Base-by-base conservation (phyloP, 2,113 vertebrate genomes). In the Neotragus moschatus region DNA sequence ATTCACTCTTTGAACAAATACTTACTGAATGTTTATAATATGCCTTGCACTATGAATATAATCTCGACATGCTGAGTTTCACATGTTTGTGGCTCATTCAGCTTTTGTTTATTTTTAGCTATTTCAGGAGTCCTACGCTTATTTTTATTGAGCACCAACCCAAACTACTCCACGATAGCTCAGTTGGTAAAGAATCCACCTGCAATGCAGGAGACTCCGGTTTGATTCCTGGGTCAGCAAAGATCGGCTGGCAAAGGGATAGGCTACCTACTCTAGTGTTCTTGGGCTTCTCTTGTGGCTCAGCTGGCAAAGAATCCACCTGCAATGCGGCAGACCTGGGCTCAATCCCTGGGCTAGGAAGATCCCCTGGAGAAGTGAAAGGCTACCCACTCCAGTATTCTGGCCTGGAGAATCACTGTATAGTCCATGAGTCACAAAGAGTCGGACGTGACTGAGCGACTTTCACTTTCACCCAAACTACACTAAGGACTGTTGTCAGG, bases 1-100 rank as follows among this genome's bases (percentile, higher is more conserved):
- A 75, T 60, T 85, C 70, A 86, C 16, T 81, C 81, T 88, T 66
- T 58, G 28, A 84, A 66, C 21, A 88, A 92, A 80, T 95, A 79
- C 49, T 93, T 86, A 75, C 1, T 95, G 45, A 90, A 61, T 82
- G 36, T 47, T 81, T 86, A 26, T 33, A 73, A 55, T 36, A 86
- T 28, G 23, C 30, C 9, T 28, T 17, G 51, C 16, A 85, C n/a
- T 47, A 13, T 79, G 56, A 84, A 91, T 23, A 66, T 5, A 92
- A 23, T 88, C 47, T 88, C 47, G 84, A 88, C 61, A 84, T 13
- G 26, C 0, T 85, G 23, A 49, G 26, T 13, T 80, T 91, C 55
- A 81, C 77, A 56, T 43, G 63, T 25, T 84, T 0, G 17, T 51
- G 47, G 39, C 15, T 84, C 17, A 28, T 43, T 82, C 60, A 25